These are phyloP conservation scores for Eurytoma adleriae DNA, from an alignment of 2,888 invertebrate genomes.

Conservation along the genomic window DNA sequence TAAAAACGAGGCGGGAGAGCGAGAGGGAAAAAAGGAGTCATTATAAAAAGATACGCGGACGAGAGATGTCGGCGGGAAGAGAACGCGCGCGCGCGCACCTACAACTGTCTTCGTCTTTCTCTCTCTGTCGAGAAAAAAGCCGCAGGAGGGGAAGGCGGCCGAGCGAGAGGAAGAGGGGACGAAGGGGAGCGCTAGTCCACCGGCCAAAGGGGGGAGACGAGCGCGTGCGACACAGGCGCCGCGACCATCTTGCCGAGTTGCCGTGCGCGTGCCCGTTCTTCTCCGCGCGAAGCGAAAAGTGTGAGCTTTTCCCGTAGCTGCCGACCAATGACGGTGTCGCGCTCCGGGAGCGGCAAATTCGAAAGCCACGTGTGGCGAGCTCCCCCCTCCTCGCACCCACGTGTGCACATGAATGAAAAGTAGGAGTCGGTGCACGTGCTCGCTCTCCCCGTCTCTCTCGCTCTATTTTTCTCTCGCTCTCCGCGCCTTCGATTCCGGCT, in stretches of 20 bases:
- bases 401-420: neutral
- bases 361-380: constrained; percentile 11
- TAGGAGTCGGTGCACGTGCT: constrained; percentile 12
- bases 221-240: neutral
- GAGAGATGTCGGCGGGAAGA: neutral
- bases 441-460: neutral
- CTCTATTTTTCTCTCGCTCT: constrained; percentile 12
- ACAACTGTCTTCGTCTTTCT: neutral
- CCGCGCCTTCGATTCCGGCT: neutral
- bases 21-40: constrained; percentile 36
- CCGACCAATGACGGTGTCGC: constrained; percentile 4
- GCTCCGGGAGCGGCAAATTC: constrained; percentile 17
- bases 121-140: neutral
- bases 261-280: neutral
- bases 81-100: neutral
- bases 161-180: neutral
- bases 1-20: constrained; percentile 26
- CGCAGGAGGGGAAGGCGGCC: neutral
- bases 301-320: neutral
- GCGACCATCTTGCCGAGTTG: constrained; percentile 17
- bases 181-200: constrained; percentile 12
- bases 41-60: constrained; percentile 37
- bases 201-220: neutral
- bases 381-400: neutral
- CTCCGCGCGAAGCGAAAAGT: too few species aligned